Base-by-base conservation (phyloP, 2,113 vertebrate species). In the Apus apus region DNA sequence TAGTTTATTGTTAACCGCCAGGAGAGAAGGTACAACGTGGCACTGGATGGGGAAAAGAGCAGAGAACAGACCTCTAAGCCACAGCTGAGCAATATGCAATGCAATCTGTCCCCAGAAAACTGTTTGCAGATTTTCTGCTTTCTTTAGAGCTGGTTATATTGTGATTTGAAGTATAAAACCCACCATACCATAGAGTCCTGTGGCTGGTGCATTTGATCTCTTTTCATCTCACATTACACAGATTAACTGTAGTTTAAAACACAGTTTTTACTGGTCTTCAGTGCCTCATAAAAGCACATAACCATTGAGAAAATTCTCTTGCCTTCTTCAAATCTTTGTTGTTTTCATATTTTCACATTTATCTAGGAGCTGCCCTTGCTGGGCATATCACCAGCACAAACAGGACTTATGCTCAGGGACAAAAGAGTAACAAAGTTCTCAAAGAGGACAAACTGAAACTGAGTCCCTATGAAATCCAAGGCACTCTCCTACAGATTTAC, bases 181-280 rank as follows among this genome's bases (percentile, higher is more conserved):
- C 7, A 6, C 29, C n/a, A 43, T 18, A 48, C 19, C 32, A 27
- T 50, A 8, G 23, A 89, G 78, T 87, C 36, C 9, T 81, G 48
- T 81, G 78, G 57, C 65, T 91, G 46, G 20, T 78, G 62, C 75
- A 61, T 91, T 95, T 91, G 18, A 45, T 71, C 53, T 92, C 56
- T 96, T 93, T 93, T 92, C 62, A 72, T 94, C 51, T 93, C 43
- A 62, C 16, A 38, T 91, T 76, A 76, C 76, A 79, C 20, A 68
- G 48, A 71, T 70, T 82, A 96, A 92, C 57, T 95, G 9, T n/a
- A 75, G 89, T 50, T 94, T 93, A 89, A 97, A 95, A 70, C 73
- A 54, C 88, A 96, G 14, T 13, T 93, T 95, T 95, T 93, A 90
- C 75, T 89, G 51, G 19, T 62, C 40, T 84, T 97, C 66, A 92